A percentile compares a stretch with the other conserved stretches of the same genome.
These are phyloP conservation scores for Rhynchopsitta pachyrhyncha DNA, from an alignment of 2,113 vertebrate species.

Conservation along the genomic window DNA sequence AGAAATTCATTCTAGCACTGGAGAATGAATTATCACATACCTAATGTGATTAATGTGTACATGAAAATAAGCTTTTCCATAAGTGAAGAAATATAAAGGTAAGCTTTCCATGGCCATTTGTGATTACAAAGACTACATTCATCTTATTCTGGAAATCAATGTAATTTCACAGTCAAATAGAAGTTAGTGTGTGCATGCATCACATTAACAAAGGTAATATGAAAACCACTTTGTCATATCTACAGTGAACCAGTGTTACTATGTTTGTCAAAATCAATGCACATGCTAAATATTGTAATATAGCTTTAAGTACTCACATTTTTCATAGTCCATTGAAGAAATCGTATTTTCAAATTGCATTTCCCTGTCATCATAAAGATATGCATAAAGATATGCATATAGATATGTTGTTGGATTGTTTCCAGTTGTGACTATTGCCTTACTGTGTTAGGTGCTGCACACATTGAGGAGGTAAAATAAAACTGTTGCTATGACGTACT, in stretches of 20 bases:
- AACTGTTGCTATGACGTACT: not conserved
- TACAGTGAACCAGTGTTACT: not conserved
- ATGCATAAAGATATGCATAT: not conserved
- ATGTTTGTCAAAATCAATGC: constrained; percentile 5
- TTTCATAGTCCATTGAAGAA: constrained; percentile 21
- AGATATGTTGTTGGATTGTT: not conserved
- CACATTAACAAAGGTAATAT: constrained; percentile 14
- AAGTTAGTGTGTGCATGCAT: not conserved
- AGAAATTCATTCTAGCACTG: not conserved
- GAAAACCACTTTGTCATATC: constrained; percentile 8
- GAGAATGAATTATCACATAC: not conserved
- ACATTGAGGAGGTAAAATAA: not conserved
- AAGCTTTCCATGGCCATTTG: not conserved
- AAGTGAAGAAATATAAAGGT: constrained; percentile 33
- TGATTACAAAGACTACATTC: constrained; percentile 7
- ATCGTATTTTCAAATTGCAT: not conserved
- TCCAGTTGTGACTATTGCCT: not conserved
- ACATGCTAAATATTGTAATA: not conserved
- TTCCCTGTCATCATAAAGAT: not conserved
- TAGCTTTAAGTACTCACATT: not conserved
- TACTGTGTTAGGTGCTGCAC: not conserved
- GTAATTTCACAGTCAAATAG: constrained; percentile 34
- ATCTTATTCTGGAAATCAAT: constrained; percentile 18
- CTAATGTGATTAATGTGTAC: constrained; percentile 28
- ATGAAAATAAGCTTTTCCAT: constrained; percentile 35